phyloP scores from a whole-genome alignment of 2,113 vertebrate genomes.

The Clarias macrocephalus region DNA sequence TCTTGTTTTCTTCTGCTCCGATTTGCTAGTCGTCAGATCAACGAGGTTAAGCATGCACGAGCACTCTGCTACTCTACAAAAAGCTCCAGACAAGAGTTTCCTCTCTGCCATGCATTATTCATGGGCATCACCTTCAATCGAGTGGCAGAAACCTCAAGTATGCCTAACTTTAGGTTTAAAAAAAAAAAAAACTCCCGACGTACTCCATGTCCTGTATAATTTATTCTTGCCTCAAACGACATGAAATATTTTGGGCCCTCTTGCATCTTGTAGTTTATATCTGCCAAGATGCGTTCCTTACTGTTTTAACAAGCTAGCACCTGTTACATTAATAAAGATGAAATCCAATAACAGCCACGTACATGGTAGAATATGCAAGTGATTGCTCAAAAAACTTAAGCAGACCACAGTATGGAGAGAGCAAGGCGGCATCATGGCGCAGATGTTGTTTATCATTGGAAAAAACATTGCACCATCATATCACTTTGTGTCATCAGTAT shows the following conservation, averaged over 20 bases:
- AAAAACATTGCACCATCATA: slow-evolving; percentile 47
- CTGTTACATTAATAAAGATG: slow-evolving; percentile 78
- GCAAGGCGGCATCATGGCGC: slow-evolving; percentile 31
- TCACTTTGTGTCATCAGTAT: slow-evolving; percentile 55
- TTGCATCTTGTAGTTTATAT: slow-evolving; percentile 54
- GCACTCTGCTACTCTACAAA: slow-evolving; percentile 85
- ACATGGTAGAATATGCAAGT: slow-evolving; percentile 38
- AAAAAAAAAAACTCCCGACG: neutral
- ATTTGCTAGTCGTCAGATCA: slow-evolving; percentile 70
- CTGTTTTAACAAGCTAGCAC: slow-evolving; percentile 70
- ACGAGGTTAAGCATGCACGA: slow-evolving; percentile 72
- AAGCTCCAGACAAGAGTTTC: slow-evolving; percentile 94
- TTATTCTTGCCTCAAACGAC: slow-evolving; percentile 57
- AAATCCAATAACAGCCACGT: slow-evolving; percentile 67
- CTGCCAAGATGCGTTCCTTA: slow-evolving; percentile 62
- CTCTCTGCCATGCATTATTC: slow-evolving; percentile 98
- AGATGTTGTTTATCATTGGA: slow-evolving; percentile 61
- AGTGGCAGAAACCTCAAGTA: slow-evolving; percentile 90
- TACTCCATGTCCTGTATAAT: slow-evolving; percentile 56
- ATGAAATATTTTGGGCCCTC: slow-evolving; percentile 58
- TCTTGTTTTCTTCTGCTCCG: slow-evolving; percentile 69
- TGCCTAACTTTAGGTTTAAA: slow-evolving; percentile 83
- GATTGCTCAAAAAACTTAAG: slow-evolving; percentile 40
- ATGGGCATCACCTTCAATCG: slow-evolving; percentile 87
- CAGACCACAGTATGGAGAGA: slow-evolving; percentile 53